Base-by-base conservation (phyloP, 2,113 vertebrate species). In the Turdus rufiventris region DNA sequence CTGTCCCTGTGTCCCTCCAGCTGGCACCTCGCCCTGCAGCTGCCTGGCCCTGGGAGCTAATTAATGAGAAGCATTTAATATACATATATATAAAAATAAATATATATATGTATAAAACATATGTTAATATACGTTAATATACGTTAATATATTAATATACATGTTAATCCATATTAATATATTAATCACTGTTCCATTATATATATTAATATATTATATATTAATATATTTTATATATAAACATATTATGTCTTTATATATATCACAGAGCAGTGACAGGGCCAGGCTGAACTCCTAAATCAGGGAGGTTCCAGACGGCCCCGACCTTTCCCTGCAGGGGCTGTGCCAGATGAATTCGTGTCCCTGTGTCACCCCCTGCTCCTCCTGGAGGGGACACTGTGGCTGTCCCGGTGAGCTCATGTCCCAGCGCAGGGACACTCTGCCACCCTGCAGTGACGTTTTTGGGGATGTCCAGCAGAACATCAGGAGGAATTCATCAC, bases 391-490 rank as follows among this genome's bases (percentile, higher is more conserved):
- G 77, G 40, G 60, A 21, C 85, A 24, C 5, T 24, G 47, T 24
- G 54, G 54, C 45, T 6, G 0, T 5, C 3, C 3, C 26, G 0
- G 5, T 2, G 14, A 62, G 17, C 28, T 43, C 16, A 16, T 45
- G 45, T 45, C 45, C 40, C 50, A 28, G 50, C 50, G 28, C 50
- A 47, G 29, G 5, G 23, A 40, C 40, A 14, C 43, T 3, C 51
- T 57, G 80, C 16, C 33, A 2, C 1, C 31, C 5, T 1, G 0
- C 0, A 17, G 1, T 0, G 57, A 4, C 3, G 15, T 12, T 10
- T 12, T 8, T 38, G 33, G 57, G 57, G 56, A 19, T 4, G 0
- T 5, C 33, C 34, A 12, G 68, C 6, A 8, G 62, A 56, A 28
- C 6, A 17, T 1, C 23, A 3, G 66, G 14, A 20, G 29, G 14